These are phyloP conservation scores for Calameuta pallipes DNA, from an alignment of 2,888 invertebrate species.

Conservation along the genomic window DNA sequence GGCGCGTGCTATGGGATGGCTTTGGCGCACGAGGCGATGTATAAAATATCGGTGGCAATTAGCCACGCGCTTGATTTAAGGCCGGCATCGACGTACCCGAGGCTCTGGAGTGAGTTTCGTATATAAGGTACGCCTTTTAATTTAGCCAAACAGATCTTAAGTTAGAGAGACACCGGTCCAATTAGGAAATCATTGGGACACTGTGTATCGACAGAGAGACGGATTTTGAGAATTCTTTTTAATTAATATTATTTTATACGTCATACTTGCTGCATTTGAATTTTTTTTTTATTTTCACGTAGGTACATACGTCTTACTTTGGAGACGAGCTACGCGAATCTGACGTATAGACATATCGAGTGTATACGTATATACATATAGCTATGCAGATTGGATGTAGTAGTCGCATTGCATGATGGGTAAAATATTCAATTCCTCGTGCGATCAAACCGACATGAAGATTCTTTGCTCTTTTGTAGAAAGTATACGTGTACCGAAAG, in stretches of 20 bases:
- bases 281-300: not conserved
- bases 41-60: constrained; percentile 28
- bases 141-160: not conserved
- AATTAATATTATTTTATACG: not conserved
- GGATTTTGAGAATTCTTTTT: not conserved
- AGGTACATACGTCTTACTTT: not conserved
- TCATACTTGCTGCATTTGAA: not conserved
- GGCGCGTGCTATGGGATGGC: constrained; percentile 26
- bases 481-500: not conserved
- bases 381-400: no score
- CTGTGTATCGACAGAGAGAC: not conserved
- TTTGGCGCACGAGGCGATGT: constrained; percentile 23
- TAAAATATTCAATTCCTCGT: not conserved
- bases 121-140: not conserved
- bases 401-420: not conserved
- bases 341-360: no score
- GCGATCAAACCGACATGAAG: not conserved
- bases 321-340: not conserved
- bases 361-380: no score
- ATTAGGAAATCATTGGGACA: not conserved
- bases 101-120: not conserved
- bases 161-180: not conserved
- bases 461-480: not conserved
- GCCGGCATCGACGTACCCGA: constrained; percentile 9
- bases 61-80: constrained; percentile 28